Conservation (phyloP, 1,140 invertebrate genomes). For the Catajapyx aquilonaris region DNA sequence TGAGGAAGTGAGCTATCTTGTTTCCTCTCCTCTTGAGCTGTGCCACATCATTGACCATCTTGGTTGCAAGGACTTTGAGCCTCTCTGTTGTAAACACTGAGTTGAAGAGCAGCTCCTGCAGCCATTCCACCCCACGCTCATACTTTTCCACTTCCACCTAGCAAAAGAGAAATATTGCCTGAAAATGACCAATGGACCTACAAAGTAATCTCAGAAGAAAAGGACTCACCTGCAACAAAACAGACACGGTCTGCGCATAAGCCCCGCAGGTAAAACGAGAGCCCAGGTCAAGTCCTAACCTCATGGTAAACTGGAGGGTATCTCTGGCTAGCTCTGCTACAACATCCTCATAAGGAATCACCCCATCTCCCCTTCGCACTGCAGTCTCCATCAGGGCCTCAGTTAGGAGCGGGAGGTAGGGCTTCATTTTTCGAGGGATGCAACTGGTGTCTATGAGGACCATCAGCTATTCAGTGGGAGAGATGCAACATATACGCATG, state of each 20-base stretch:
- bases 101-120: slow-evolving; percentile 49
- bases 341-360: slow-evolving; percentile 44
- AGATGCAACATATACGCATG: too few relatives aligned
- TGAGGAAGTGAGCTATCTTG: slow-evolving; percentile 32
- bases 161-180: slow-evolving; percentile 8
- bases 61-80: slow-evolving; percentile 48
- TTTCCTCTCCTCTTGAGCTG: slow-evolving; percentile 40
- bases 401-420: slow-evolving; percentile 47
- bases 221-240: slow-evolving; percentile 26
- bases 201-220: slow-evolving; percentile 19
- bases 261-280: slow-evolving; percentile 35
- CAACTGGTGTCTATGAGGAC: slow-evolving; percentile 45
- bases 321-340: slow-evolving; percentile 53
- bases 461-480: too few relatives aligned
- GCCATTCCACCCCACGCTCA: slow-evolving; percentile 45
- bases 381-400: slow-evolving; percentile 46
- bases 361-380: slow-evolving; percentile 28
- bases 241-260: slow-evolving; percentile 31
- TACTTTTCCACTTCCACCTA: slow-evolving; percentile 59
- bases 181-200: slow-evolving; percentile 5
- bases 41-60: slow-evolving; percentile 53
- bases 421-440: slow-evolving; percentile 32
- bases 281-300: slow-evolving; percentile 33
- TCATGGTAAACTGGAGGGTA: slow-evolving; percentile 32
- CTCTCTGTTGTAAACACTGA: slow-evolving; percentile 47